Conservation (phyloP, 2,888 invertebrate genomes). For the Eristalis intricaria region DNA sequence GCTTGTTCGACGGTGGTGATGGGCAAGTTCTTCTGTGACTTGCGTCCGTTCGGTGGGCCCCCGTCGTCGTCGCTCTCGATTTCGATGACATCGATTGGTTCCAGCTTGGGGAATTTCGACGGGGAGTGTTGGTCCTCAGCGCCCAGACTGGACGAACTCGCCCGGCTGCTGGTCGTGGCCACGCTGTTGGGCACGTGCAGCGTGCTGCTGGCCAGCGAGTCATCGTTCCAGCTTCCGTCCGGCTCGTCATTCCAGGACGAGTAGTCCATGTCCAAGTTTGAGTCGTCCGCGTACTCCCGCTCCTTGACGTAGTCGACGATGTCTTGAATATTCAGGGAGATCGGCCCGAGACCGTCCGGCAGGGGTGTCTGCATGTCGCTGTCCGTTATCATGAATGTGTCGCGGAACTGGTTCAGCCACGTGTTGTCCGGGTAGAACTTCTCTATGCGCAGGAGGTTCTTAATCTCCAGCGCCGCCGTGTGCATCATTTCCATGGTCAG, state of each 20-base stretch:
- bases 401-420: conserved; percentile 75
- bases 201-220: conserved; percentile 45
- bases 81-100: conserved; percentile 59
- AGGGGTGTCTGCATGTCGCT: conserved; percentile 60
- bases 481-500: conserved; percentile 65
- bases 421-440: conserved; percentile 74
- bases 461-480: conserved; percentile 73
- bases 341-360: conserved; percentile 39
- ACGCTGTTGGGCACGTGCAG: conserved; percentile 23
- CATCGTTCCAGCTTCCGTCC: conserved; percentile 27
- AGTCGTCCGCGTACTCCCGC: background rate
- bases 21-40: background rate
- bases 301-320: conserved; percentile 38
- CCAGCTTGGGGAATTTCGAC: conserved; percentile 44
- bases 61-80: conserved; percentile 48
- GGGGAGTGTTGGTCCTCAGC: conserved; percentile 23
- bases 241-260: conserved; percentile 10
- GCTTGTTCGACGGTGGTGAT: conserved; percentile 73
- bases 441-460: conserved; percentile 73
- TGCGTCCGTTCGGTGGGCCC: background rate
- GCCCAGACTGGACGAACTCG: conserved; percentile 20
- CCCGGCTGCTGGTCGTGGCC: conserved; percentile 26
- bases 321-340: conserved; percentile 27
- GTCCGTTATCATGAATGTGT: conserved; percentile 68
- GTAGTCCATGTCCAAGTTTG: background rate